Conservation (phyloP, 2,888 invertebrate genomes). For the Troilus luridus region DNA sequence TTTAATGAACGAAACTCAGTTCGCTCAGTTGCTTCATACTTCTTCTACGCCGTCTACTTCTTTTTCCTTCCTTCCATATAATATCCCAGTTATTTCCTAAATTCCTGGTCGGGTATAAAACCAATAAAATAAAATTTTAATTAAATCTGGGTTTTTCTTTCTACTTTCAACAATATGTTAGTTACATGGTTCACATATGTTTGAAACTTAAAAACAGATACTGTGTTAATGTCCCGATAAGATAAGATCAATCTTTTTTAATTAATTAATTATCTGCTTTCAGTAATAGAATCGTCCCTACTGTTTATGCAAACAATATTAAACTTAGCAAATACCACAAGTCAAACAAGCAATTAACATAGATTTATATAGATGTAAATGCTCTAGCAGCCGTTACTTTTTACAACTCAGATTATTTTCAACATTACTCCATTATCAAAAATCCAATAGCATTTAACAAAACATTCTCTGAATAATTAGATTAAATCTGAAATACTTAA, state of each 20-base stretch:
- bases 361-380: background rate
- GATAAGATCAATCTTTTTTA: background rate
- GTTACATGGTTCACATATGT: background rate
- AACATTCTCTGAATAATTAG: background rate
- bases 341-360: background rate
- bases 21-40: background rate
- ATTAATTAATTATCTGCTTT: background rate
- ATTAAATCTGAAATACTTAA: background rate
- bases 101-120: conserved; percentile 33
- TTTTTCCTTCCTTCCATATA: conserved; percentile 37
- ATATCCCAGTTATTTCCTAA: conserved; percentile 30
- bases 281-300: background rate
- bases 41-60: background rate
- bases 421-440: background rate
- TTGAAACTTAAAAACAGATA: background rate
- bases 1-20: background rate
- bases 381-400: background rate
- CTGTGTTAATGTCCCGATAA: background rate
- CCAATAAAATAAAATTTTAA: conserved; percentile 37
- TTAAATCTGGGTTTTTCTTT: background rate
- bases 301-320: background rate
- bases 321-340: background rate
- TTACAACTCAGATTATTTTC: background rate
- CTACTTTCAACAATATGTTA: conserved; percentile 24
- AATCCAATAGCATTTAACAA: background rate